phyloP scores from a whole-genome alignment of 2,113 vertebrate species.

The Prionailurus viverrinus region DNA sequence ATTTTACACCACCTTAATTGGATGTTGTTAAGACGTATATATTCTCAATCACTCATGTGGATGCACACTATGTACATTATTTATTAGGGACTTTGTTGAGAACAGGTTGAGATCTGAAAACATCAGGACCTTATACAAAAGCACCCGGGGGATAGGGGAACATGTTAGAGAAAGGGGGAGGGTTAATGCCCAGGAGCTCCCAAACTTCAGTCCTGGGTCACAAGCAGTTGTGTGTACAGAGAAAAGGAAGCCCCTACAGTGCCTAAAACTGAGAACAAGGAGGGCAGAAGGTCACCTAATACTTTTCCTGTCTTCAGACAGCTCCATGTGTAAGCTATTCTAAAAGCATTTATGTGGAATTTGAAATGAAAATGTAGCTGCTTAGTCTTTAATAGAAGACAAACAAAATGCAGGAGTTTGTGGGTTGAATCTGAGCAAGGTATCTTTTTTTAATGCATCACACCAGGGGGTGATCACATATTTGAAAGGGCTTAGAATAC shows the following conservation, averaged over 20 bases:
- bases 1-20: neutral
- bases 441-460: conserved; percentile 72
- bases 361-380: conserved; percentile 70
- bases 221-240: neutral
- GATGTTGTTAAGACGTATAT: conserved; percentile 26
- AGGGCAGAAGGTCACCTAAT: neutral
- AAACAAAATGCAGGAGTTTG: conserved; percentile 50
- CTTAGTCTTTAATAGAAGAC: conserved; percentile 66
- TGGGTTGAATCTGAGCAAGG: conserved; percentile 45
- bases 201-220: accelerated
- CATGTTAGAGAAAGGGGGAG: neutral
- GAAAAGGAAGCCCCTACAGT: neutral
- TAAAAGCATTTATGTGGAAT: conserved; percentile 62
- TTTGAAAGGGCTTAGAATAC: conserved; percentile 64
- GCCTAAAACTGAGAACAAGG: neutral
- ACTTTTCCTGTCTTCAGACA: neutral
- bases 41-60: neutral
- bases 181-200: neutral
- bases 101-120: neutral
- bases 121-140: neutral
- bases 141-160: accelerated
- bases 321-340: conserved; percentile 47
- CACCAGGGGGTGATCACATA: neutral
- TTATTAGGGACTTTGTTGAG: neutral
- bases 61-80: neutral